Evolutionary conservation across 2,888 invertebrate species (phyloP).

Genomic region (Leucophora obtusa): DNA sequence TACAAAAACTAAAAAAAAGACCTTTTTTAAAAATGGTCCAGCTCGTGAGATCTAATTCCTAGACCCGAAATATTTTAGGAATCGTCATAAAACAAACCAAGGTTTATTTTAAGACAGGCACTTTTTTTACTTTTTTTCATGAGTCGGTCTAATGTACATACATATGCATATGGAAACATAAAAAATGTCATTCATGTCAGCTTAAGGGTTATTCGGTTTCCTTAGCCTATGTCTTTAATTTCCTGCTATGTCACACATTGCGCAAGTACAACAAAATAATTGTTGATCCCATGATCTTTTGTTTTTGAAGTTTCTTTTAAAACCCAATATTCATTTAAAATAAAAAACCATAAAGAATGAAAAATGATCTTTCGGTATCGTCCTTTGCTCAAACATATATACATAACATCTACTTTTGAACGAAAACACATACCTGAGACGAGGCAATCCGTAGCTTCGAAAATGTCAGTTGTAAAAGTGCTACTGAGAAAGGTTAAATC

Average conservation of each 20-base stretch:
- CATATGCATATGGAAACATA: constrained; percentile 11
- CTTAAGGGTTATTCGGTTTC: constrained; percentile 53
- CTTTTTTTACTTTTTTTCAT: too few species aligned
- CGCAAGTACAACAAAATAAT: constrained; percentile 26
- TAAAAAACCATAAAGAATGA: constrained; percentile 32
- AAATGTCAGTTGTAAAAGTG: constrained; percentile 60
- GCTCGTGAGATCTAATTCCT: too few species aligned
- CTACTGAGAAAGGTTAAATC: constrained; percentile 57
- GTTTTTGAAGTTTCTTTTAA: constrained; percentile 49
- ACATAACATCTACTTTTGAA: constrained; percentile 14
- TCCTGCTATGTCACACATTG: constrained; percentile 53
- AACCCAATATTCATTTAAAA: constrained; percentile 26
- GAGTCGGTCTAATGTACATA: too few species aligned
- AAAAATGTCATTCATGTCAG: constrained; percentile 62
- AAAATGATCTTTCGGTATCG: constrained; percentile 56
- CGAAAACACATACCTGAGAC: constrained; percentile 38
- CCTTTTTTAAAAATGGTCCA: too few species aligned
- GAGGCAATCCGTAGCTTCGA: constrained; percentile 45
- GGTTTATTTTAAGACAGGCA: too few species aligned
- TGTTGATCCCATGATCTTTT: constrained; percentile 61
- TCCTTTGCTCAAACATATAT: constrained; percentile 32
- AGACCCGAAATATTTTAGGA: too few species aligned
- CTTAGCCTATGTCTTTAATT: constrained; percentile 47
- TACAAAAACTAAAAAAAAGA: too few species aligned
- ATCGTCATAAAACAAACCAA: too few species aligned